Evolutionary conservation across 1,140 invertebrate genomes (phyloP).

Genomic region (Drosophila navojoa): DNA sequence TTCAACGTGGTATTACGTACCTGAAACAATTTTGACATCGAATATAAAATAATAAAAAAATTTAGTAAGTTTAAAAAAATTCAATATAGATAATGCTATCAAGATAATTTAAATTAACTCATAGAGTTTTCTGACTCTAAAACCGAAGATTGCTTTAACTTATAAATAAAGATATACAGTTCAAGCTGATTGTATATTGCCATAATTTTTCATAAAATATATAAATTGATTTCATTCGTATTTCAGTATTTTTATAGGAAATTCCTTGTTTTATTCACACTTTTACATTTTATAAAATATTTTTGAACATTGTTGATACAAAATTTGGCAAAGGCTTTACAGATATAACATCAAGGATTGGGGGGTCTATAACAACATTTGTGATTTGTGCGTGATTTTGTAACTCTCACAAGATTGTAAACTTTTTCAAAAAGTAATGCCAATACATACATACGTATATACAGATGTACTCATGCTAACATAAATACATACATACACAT

Average conservation of each 20-base stretch:
- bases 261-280: conserved; percentile 59
- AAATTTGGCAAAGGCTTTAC: conserved; percentile 43
- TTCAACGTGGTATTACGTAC: too few relatives aligned
- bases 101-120: too few relatives aligned
- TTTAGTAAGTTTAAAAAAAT: too few relatives aligned
- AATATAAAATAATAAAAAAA: too few relatives aligned
- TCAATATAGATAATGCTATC: too few relatives aligned
- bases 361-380: conserved; percentile 4
- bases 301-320: conserved; percentile 22
- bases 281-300: conserved; percentile 51
- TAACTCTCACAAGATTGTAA: conserved; percentile 22
- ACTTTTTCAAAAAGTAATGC: conserved; percentile 38
- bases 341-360: conserved; percentile 37
- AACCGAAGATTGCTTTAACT: too few relatives aligned
- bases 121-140: too few relatives aligned
- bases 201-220: too few relatives aligned
- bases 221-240: too few relatives aligned
- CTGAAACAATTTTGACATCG: too few relatives aligned
- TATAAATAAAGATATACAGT: too few relatives aligned
- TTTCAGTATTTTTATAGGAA: conserved; percentile 25
- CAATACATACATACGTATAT: conserved; percentile 34
- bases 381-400: conserved; percentile 17
- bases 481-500: conserved; percentile 33
- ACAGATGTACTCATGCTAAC: conserved; percentile 24
- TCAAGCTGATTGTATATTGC: too few relatives aligned